Conservation (phyloP, 1,140 invertebrate species). For the Campoletis sonorensis region DNA sequence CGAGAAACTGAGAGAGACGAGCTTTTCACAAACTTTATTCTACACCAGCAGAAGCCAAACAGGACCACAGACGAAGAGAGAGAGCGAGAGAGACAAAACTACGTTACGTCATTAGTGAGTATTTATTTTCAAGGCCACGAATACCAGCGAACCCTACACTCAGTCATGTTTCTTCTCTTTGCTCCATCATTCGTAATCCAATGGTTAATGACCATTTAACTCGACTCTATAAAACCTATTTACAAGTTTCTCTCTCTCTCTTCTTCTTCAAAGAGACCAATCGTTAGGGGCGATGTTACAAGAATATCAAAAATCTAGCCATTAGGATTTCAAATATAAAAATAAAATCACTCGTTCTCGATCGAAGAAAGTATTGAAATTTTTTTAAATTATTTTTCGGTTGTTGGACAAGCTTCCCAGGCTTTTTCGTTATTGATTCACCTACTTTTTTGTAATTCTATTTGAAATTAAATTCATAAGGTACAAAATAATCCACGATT, state of each 20-base stretch:
- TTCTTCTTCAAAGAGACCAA: not conserved
- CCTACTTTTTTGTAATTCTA: too few species aligned
- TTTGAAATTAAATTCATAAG: too few species aligned
- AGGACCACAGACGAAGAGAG: conserved; percentile 21
- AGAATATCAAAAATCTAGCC: not conserved
- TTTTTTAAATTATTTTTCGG: too few species aligned
- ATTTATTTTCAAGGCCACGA: conserved; percentile 53
- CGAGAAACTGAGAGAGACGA: not conserved
- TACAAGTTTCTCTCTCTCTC: too few species aligned
- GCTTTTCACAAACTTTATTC: conserved; percentile 17
- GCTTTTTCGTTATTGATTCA: too few species aligned
- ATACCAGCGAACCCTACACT: not conserved
- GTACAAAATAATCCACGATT: too few species aligned
- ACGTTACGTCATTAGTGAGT: conserved; percentile 53
- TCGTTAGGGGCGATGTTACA: conserved; percentile 25
- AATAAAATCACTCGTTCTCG: too few species aligned
- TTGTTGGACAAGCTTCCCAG: too few species aligned
- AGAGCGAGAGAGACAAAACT: not conserved
- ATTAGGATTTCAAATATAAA: not conserved
- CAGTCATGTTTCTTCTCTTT: conserved; percentile 19
- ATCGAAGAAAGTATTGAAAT: too few species aligned
- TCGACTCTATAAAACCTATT: conserved; percentile 41
- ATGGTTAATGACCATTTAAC: conserved; percentile 54
- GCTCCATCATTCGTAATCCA: conserved; percentile 31
- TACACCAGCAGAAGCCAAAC: not conserved